Conservation (phyloP, 2,113 vertebrate genomes). For the Onychorhynchus coronatus region DNA sequence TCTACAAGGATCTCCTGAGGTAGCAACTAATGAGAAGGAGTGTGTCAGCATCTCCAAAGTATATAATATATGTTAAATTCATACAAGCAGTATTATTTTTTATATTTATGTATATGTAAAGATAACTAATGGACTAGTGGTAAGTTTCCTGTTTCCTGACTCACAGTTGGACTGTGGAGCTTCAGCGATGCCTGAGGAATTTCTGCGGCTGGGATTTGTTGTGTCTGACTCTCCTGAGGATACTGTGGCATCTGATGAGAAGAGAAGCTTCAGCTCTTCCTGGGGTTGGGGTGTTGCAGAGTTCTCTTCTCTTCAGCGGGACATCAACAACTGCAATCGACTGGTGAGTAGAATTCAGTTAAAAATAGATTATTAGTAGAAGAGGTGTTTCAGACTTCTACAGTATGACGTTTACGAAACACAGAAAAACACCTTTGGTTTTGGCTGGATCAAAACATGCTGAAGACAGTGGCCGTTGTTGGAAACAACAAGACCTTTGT, state of each 20-base stretch:
- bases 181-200: not conserved
- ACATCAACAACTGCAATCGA: not conserved
- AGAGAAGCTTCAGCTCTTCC: not conserved
- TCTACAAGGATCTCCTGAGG: not conserved
- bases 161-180: not conserved
- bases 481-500: not conserved
- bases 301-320: not conserved
- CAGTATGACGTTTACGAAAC: not conserved
- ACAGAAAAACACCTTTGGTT: not conserved
- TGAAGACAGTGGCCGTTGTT: not conserved
- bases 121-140: not conserved
- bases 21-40: not conserved
- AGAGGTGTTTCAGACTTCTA: not conserved
- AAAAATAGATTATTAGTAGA: not conserved
- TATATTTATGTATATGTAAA: not conserved
- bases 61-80: not conserved
- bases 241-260: not conserved
- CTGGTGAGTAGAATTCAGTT: not conserved
- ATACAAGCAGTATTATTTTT: not conserved
- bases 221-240: rapidly evolving
- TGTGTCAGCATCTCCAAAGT: not conserved
- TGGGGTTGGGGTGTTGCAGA: not conserved
- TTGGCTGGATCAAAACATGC: not conserved
- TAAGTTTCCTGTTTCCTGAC: not conserved
- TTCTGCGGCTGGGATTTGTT: not conserved